phyloP scores from a whole-genome alignment of 2,797 vertebrate genomes.

The Enteromius argenteus region DNA sequence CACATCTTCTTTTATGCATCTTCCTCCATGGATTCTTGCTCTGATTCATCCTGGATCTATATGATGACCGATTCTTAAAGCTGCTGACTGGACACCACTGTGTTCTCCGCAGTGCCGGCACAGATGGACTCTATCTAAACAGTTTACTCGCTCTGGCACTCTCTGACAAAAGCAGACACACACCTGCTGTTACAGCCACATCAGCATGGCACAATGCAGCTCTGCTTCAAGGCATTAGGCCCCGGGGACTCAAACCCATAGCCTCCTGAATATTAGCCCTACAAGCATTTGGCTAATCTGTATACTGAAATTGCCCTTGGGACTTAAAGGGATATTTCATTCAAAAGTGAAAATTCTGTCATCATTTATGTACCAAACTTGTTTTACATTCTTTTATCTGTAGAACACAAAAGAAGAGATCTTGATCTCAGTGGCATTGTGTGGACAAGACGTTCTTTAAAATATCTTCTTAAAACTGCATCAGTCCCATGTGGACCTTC shows the following conservation, averaged over 20 bases:
- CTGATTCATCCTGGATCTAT: conserved; percentile 21
- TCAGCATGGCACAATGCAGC: conserved; percentile 48
- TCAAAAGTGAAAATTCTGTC: neutral
- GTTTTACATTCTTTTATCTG: conserved; percentile 3
- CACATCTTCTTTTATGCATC: conserved; percentile 35
- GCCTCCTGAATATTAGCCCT: conserved; percentile 27
- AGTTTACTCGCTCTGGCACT: conserved; percentile 61
- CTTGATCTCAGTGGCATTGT: neutral
- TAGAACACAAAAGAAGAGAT: neutral
- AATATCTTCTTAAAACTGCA: neutral
- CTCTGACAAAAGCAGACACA: conserved; percentile 53
- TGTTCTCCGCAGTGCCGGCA: conserved; percentile 51
- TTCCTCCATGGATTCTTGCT: neutral
- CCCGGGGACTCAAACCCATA: conserved; percentile 29
- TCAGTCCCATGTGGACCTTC: neutral
- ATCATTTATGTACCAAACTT: neutral
- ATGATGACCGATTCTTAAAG: conserved; percentile 40
- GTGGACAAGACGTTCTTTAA: neutral
- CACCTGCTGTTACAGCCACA: conserved; percentile 55
- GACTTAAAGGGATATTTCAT: conserved; percentile 11
- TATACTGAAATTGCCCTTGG: conserved; percentile 1
- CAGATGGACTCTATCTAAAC: conserved; percentile 65
- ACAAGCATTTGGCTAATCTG: conserved; percentile 31
- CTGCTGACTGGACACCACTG: conserved; percentile 55
- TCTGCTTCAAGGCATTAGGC: conserved; percentile 26